Base-by-base conservation (phyloP, 2,888 invertebrate genomes). In the Lasius platythorax region DNA sequence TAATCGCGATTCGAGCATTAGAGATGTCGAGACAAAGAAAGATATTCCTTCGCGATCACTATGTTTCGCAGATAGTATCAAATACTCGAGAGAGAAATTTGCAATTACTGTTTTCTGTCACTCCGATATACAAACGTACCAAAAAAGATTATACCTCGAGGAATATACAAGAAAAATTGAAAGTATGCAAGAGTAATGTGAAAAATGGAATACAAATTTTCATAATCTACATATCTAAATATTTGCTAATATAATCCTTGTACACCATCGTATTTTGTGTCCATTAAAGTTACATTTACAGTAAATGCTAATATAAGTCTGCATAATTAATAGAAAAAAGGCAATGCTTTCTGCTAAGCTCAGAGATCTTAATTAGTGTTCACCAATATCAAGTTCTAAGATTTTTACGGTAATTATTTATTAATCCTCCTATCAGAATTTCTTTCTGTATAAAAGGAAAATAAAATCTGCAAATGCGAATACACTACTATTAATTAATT, bases 301-400 rank as follows among this genome's bases (percentile, higher is more conserved):
- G 43, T 33, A 33, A 75, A 37, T 33, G 46, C 9, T 64, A 23
- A 64, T 76, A 46, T 18, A 64, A 5, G 9, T 33, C 8, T 63
- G 4, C 33, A 50, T 75, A 64, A 75, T 66, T 76, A 76, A 66
- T 4, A 12, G 12, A 18, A 23, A 64, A n/a, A 11, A 46, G 33
- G 23, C 9, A 66, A 76, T 18, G 46, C 15, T 46, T 12, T 23
- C 18, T 11, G 5, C 15, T 61, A 30, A 56, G 23, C 28, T 43
- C n/a, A 30, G n/a, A 61, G 1, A 11, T n/a, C n/a, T 74, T 75
- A 63, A 76, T 76, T 76, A 76, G 4, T 33, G 8, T 75, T 23
- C 46, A 46, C 33, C 11, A 18, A 76, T 76, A 76, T 76, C 28
- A 50, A 46, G 64, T n/a, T 28, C 23, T 50, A 11, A 63, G 23